Evolutionary conservation across 2,888 invertebrate genomes (phyloP), one percentile per base, ranked within the genome.

Genomic region (Noctua pronuba): DNA sequence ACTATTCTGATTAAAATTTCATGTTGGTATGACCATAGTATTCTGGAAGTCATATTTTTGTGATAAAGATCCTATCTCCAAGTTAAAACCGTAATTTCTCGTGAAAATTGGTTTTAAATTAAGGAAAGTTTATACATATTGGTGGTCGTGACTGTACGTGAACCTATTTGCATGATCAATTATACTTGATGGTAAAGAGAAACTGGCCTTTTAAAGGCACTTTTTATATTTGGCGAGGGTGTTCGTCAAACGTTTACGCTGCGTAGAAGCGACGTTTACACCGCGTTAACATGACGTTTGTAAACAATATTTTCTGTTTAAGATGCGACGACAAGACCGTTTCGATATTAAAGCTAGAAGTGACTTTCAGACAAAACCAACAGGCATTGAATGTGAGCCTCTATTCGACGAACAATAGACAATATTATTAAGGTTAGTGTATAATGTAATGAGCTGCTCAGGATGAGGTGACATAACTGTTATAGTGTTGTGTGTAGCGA

Each of bases 361-460:
- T 38, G 35, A 62, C 21, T 64, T 66, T 60, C 35, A 70, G 46
- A 52, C 52, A 66, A 64, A 68, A 55, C 31, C 38, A n/a, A n/a
- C 11, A 41, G 38, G 7, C n/a, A 79, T 55, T 75, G 38, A 65
- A 16, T 71, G 55, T 62, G 31, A 38, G 49, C 41, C 55, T 62
- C 60, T 49, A 69, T 78, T 78, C 41, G n/a, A 64, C 0, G 38
- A 86, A 87, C 88, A 88, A 86, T 86, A 85, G 79, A 67, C 71
- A 55, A 72, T 86, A 71, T 73, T 76, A 84, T 82, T 81, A 79
- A 44, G 66, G 46, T 72, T 64, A 75, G 65, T 71, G 66, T 70
- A 72, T 75, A 86, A 73, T 79, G 58, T 67, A 81, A 86, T 72
- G 68, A 79, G 52, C 18, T 46, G 58, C 73, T 75, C 60, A 65